Base-by-base conservation (phyloP, 1,140 invertebrate genomes). In the Camponotus pennsylvanicus region DNA sequence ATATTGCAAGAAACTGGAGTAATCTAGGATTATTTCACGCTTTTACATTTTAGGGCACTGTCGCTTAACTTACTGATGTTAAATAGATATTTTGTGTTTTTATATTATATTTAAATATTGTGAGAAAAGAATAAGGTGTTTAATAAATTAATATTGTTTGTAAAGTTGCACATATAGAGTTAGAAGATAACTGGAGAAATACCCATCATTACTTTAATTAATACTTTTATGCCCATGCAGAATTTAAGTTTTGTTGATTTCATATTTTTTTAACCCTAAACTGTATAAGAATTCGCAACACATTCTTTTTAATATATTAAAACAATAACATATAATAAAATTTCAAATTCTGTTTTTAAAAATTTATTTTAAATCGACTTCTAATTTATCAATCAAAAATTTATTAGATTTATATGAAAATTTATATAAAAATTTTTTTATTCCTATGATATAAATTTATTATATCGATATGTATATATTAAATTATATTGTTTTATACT, bases 111-210 rank as follows among this genome's bases (percentile, higher is more conserved):
- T 61, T 82, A 27, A 27, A 83, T 75, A 83, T 13, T 83, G 18
- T 52, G 15, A 83, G 40, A 52, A 18, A 3, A 45, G 75, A 73
- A n/a, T 59, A 49, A 71, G 32, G 11, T 82, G 6, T 15, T 37
- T 13, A 61, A 73, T 61, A 83, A 73, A 83, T 83, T n/a, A 82
- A 79, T 77, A 59, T 42, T 73, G n/a, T 71, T 82, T 82, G 27
- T 82, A 32, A 82, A 59, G 21, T 75, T 61, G 32, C 55, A 27
- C 27, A 73, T 2, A 15, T 11, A 2, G 9, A 34, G 7, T 73
- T 73, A 49, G 7, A 21, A 69, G 13, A 61, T 59, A 52, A 37
- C 7, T 73, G 18, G 49, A 18, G 6, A 59, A 37, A 83, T 73
- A 49, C 21, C 27, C n/a, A 21, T 59, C 27, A 6, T 80, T 57